Percentiles rank a stretch among this genome's conserved stretches.
Conservation (phyloP, 92 coral and sea anemone genomes). For the Siderastrea radians region DNA sequence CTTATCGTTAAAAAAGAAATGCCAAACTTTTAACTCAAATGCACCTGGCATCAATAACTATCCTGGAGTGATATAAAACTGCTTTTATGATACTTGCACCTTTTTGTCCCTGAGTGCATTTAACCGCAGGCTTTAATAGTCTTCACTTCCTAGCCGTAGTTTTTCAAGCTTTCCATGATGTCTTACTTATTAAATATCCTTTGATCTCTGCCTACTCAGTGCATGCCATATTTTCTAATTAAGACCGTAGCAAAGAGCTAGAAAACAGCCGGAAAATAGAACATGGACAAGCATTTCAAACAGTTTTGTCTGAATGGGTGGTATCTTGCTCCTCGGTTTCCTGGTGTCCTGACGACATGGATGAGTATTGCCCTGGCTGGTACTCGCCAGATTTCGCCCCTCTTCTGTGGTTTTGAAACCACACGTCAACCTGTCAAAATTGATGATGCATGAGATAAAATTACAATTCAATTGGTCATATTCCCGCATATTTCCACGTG, state of each 20-base stretch:
- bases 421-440: slow-evolving; percentile 1
- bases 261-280: neutral
- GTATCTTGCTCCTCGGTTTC: neutral
- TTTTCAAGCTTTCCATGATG: too few relatives aligned
- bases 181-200: too few relatives aligned
- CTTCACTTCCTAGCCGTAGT: too few relatives aligned
- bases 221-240: neutral
- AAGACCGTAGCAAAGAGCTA: neutral
- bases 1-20: too few relatives aligned
- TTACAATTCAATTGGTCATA: neutral
- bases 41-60: too few relatives aligned
- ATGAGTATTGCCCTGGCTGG: neutral
- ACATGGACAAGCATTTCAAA: neutral
- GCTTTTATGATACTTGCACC: too few relatives aligned
- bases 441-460: neutral
- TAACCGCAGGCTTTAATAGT: too few relatives aligned
- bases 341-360: neutral
- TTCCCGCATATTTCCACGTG: neutral
- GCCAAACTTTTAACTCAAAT: too few relatives aligned
- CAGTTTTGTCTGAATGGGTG: neutral
- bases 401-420: slow-evolving; percentile 12
- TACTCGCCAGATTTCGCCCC: neutral
- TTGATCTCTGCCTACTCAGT: too few relatives aligned
- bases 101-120: too few relatives aligned
- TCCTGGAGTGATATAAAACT: too few relatives aligned